Conservation (phyloP, 2,797 vertebrate genomes). For the Arnoldichthys spilopterus region DNA sequence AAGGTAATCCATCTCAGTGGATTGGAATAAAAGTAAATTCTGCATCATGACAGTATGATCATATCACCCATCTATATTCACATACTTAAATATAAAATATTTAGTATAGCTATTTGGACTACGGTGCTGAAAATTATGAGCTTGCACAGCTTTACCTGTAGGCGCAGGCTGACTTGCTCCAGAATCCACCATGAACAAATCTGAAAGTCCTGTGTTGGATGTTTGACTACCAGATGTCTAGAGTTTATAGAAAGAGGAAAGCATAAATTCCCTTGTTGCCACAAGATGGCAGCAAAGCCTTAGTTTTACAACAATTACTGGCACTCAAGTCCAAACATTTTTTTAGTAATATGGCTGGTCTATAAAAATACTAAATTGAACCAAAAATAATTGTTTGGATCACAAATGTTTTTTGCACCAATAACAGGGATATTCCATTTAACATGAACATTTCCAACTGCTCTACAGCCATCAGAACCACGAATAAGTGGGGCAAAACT, state of each 20-base stretch:
- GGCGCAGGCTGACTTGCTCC: constrained; percentile 73
- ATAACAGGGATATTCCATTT: too few species aligned
- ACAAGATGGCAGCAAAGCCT: constrained; percentile 55
- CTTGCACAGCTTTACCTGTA: constrained; percentile 75
- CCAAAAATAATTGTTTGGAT: neutral
- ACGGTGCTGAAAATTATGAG: too few species aligned
- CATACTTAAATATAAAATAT: neutral
- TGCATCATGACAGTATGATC: too few species aligned
- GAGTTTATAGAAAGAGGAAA: constrained; percentile 61
- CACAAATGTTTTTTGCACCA: too few species aligned
- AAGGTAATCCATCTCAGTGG: neutral
- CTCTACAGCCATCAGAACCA: too few species aligned
- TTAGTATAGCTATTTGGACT: neutral
- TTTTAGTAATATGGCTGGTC: neutral
- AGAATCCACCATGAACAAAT: constrained; percentile 88
- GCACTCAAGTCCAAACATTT: neutral
- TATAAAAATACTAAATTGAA: neutral
- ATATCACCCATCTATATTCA: neutral
- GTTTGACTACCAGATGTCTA: constrained; percentile 80
- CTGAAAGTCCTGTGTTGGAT: constrained; percentile 84
- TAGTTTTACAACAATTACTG: neutral
- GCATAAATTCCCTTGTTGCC: neutral
- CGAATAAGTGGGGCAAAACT: too few species aligned
- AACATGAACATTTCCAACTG: too few species aligned
- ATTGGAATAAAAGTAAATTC: neutral